Base-by-base conservation (phyloP, 2,113 vertebrate genomes). In the Apistogramma diplotaenia region DNA sequence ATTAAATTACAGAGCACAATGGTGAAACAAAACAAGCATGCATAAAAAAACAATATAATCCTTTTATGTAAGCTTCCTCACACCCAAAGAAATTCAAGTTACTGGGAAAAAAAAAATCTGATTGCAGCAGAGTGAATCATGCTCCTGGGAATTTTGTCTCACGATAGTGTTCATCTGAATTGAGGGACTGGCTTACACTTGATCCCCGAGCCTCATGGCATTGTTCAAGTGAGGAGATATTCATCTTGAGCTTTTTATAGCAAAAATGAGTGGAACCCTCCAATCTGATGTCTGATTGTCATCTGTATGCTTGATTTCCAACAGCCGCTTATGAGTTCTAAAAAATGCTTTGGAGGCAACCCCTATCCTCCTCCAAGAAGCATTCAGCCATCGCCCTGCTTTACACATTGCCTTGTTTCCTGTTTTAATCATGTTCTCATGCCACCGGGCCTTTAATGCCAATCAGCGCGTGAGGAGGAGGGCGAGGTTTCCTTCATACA, bases 191-290 rank as follows among this genome's bases (percentile, higher is more conserved):
- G 1, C 73, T 54, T 31, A 2, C 8, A 9, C 15, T 81, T 83
- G 55, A 87, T 91, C 74, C 74, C 54, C 49, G 16, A 61, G 29
- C 60, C 70, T 60, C 5, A 11, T 33, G 55, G 51, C 25, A 58
- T 61, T 53, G 21, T 57, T 65, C 27, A 74, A 72, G n/a, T 53
- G 37, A 73, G 3, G 37, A 75, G 40, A 85, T 82, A 61, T 57
- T 53, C 23, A 74, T 76, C 62, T 76, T 8, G n/a, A 73, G 18
- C 35, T 72, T 78, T 85, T 61, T 86, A 78, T 55, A 81, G 58
- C 43, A 27, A 59, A 60, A 74, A 51, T 25, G 53, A 8, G 25
- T 6, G 4, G 25, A 70, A 51, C 29, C 31, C 43, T 51, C 65
- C 65, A 70, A 61, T 58, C 27, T 2, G 33, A 29, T 72, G 3